Base-by-base conservation (phyloP, 2,888 invertebrate genomes). In the Macropis europaea region DNA sequence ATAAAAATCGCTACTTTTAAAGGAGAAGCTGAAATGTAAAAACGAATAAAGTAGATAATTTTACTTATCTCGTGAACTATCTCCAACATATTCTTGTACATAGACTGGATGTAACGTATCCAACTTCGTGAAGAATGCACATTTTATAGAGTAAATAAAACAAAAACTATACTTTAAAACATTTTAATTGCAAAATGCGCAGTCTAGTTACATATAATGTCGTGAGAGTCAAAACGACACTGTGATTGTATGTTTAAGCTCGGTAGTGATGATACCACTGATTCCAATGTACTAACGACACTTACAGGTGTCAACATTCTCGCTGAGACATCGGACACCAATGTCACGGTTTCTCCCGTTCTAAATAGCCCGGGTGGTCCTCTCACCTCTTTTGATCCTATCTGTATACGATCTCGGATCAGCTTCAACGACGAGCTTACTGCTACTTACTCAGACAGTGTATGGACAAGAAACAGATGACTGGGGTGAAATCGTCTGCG, bases 291-390 rank as follows among this genome's bases (percentile, higher is more conserved):
- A 59, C 42, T 19, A 62, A 42, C 54, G 42, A 53, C 70, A 59
- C 71, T 79, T 82, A 76, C 79, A 83, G 74, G 83, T 83, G 83
- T 83, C 77, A 83, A 81, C 81, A 75, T 83, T 76, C 81, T 57
- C 73, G 74, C 48, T 67, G 70, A 66, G 83, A 83, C 69, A 83
- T 72, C 73, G 67, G 83, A 83, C 76, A 83, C 83, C 83, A 42
- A 71, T 24, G 66, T 63, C 50, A 59, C 28, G 76, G 72, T 67
- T 73, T 69, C 60, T 74, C 68, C 50, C 70, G 59, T 70, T 82
- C 74, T 54, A 77, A 82, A 82, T 83, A 77, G 77, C 56, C 77
- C 74, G 83, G 83, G 83, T 83, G 83, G 83, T 83, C 83, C 83
- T 66, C 45, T 67, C 53, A 24, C 54, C 57, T 72, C 57, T 75